Evolutionary conservation across 2,888 invertebrate species (phyloP).

Genomic region (Tyria jacobaeae): DNA sequence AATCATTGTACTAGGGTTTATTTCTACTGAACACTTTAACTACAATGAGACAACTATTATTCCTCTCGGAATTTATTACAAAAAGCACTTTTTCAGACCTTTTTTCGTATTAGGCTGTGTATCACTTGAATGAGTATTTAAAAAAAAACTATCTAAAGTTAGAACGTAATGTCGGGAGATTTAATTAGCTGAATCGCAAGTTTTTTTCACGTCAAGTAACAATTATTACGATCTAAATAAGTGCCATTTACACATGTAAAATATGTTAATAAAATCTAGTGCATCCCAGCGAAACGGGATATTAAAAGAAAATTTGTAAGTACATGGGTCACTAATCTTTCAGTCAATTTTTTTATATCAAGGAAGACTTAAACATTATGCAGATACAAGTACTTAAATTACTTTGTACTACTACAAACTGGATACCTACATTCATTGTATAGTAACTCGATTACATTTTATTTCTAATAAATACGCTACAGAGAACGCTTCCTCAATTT

Average conservation of each 20-base stretch:
- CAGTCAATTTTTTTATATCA: conserved; percentile 75
- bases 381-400: conserved; percentile 74
- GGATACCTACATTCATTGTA: conserved; percentile 62
- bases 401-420: conserved; percentile 80
- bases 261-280: conserved; percentile 72
- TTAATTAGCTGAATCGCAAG: conserved; percentile 3
- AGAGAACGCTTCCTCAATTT: conserved; percentile 55
- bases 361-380: conserved; percentile 75
- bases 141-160: conserved; percentile 16
- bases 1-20: conserved; percentile 74
- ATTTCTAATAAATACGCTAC: conserved; percentile 71
- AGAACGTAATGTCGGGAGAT: conserved; percentile 13
- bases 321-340: conserved; percentile 68
- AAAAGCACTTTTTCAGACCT: conserved; percentile 79
- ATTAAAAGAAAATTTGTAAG: conserved; percentile 49
- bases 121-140: conserved; percentile 28
- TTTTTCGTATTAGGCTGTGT: conserved; percentile 37
- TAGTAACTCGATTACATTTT: conserved; percentile 58
- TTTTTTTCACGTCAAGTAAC: not conserved
- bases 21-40: conserved; percentile 79
- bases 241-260: conserved; percentile 70
- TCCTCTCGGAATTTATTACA: conserved; percentile 52
- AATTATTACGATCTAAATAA: conserved; percentile 66
- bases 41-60: conserved; percentile 60
- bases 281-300: conserved; percentile 81